phyloP scores from a whole-genome alignment of 2,797 vertebrate genomes.

The Labroides dimidiatus region DNA sequence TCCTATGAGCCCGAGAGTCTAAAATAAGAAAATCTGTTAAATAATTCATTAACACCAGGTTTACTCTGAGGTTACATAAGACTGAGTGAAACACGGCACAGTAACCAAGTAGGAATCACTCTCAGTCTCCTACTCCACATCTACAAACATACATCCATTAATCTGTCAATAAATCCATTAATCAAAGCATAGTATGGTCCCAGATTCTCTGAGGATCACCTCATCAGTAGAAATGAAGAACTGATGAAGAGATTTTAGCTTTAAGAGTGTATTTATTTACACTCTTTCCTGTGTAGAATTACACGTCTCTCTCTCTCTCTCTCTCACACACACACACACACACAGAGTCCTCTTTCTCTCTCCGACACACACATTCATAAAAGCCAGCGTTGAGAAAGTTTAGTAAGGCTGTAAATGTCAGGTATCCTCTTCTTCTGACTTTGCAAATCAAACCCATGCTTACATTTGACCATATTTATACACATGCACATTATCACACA shows the following conservation, averaged over 20 bases:
- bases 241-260: too few species aligned
- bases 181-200: neutral
- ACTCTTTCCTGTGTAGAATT: too few species aligned
- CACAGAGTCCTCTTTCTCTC: too few species aligned
- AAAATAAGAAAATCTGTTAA: neutral
- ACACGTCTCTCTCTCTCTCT: too few species aligned
- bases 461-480: neutral
- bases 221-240: neutral
- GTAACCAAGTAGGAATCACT: neutral
- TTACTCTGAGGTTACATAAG: neutral
- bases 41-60: conserved; percentile 2
- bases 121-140: neutral
- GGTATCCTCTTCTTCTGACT: neutral
- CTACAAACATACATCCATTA: neutral
- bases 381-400: neutral
- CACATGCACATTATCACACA: neutral
- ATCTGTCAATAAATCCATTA: neutral
- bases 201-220: neutral
- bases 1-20: neutral
- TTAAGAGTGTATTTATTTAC: too few species aligned
- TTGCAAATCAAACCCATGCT: neutral
- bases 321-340: too few species aligned
- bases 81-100: neutral
- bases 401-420: neutral
- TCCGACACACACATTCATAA: neutral